phyloP scores from a whole-genome alignment of 2,113 vertebrate species.

The Tamias sibiricus region DNA sequence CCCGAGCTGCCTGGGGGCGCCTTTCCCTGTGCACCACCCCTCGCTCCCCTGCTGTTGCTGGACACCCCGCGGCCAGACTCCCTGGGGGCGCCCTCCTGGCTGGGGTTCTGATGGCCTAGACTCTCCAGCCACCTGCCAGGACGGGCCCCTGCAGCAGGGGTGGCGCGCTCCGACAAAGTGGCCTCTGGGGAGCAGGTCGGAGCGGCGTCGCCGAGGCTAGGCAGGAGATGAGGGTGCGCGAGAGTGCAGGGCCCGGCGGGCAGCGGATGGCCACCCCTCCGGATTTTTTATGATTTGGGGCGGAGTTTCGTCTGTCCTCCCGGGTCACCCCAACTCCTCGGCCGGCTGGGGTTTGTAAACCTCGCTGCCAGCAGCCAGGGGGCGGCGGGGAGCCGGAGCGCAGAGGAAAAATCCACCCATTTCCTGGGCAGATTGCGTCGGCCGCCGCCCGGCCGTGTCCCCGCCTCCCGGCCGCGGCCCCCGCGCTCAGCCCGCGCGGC shows the following conservation, averaged over 20 bases:
- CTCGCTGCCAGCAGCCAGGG: slow-evolving; percentile 71
- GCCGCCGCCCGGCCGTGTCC: slow-evolving; percentile 83
- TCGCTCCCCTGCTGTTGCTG: neutral
- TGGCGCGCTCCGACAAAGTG: neutral
- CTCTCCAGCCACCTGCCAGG: neutral
- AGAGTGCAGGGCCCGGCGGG: neutral
- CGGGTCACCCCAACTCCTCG: neutral
- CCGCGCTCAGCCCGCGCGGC: slow-evolving; percentile 29
- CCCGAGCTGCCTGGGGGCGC: neutral
- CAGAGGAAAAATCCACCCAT: slow-evolving; percentile 77
- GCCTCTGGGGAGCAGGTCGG: neutral
- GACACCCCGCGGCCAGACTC: neutral
- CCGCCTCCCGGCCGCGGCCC: slow-evolving; percentile 81
- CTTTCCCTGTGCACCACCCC: no score
- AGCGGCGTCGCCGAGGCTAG: neutral
- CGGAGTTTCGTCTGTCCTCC: neutral
- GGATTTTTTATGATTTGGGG: neutral
- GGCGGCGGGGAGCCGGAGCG: slow-evolving; percentile 68
- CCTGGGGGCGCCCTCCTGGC: neutral
- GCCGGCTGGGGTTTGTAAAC: slow-evolving; percentile 23
- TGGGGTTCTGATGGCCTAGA: neutral
- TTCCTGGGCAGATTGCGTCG: slow-evolving; percentile 89
- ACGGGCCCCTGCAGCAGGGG: neutral
- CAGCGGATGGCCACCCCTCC: no score
- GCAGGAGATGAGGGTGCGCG: neutral